Evolutionary conservation across 1,140 invertebrate species (phyloP), one percentile per base, ranked within the genome.

Genomic region (Pygmarrhopalites habei): DNA sequence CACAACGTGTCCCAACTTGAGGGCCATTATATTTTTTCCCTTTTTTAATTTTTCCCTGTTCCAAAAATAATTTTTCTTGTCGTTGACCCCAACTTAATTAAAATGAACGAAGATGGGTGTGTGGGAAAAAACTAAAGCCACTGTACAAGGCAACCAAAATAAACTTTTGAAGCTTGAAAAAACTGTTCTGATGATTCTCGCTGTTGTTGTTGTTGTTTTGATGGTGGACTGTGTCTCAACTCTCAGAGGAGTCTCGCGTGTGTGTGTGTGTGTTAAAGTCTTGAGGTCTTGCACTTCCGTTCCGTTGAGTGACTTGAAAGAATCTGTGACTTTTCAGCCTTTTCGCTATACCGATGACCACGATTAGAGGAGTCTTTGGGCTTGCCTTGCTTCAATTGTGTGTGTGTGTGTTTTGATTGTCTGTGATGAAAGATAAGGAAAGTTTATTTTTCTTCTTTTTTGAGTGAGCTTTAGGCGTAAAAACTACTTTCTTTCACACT

Each of bases 401-500:
- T 7, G 23, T 14, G 23, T n/a, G 23, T 49, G 14, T 49, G 10
- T 23, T 23, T 7, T 14, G 3, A 4, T 2, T 56, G 53, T 4
- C 19, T 5, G 17, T n/a, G 30, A 26, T 25, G 4, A n/a, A 14
- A 21, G 15, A 17, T 46, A n/a, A 21, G 44, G 21, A 32, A 35
- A 28, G 23, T 15, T 14, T 30, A 3, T 29, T n/a, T 30, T 29
- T n/a, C 25, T 28, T 19, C 12, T 15, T 43, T 44, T 14, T 28
- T 2, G 25, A 26, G 25, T 46, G 57, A 29, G 46, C 21, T 21
- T n/a, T 10, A 46, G 21, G 49, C 49, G 28, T 41, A 28, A 49
- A 43, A 19, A 53, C 53, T 57, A 64, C 63, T 65, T n/a, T n/a
- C n/a, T n/a, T 60, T 60, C 63, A 60, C 63, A 60, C 30, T 65